Evolutionary conservation across 2,888 invertebrate species (phyloP).

Genomic region (Andrena marginata): DNA sequence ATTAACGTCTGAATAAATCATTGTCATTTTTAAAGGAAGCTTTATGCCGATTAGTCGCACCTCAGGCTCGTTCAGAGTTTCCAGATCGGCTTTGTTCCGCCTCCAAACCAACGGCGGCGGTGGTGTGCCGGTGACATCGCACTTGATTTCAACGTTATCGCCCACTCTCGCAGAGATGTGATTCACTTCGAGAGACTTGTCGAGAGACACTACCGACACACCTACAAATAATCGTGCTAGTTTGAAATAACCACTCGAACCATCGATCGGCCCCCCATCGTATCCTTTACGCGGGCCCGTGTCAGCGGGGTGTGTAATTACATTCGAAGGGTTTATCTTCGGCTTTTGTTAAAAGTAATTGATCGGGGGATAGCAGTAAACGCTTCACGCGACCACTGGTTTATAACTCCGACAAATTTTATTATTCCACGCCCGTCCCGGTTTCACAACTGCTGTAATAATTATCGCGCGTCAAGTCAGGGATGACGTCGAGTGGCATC

Average conservation of each 20-base stretch:
- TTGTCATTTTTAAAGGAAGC: not conserved
- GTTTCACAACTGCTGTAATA: not conserved
- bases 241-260: conserved; percentile 3
- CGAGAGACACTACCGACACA: conserved; percentile 90
- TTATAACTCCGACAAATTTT: no score
- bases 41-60: conserved; percentile 70
- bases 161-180: conserved; percentile 90
- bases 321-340: not conserved
- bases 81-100: conserved; percentile 89
- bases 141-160: conserved; percentile 92
- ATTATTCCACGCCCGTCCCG: not conserved
- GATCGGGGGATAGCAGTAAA: not conserved
- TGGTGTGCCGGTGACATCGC: conserved; percentile 90
- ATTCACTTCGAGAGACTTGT: conserved; percentile 90
- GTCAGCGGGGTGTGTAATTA: not conserved
- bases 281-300: not conserved
- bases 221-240: conserved; percentile 84
- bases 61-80: conserved; percentile 87
- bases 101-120: conserved; percentile 91
- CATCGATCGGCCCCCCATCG: not conserved
- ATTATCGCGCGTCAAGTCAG: not conserved
- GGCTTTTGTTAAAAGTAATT: not conserved
- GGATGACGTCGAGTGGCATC: no score
- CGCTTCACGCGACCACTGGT: not conserved
- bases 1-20: not conserved